A percentile compares a stretch with the other conserved stretches of the same genome.
phyloP scores from a whole-genome alignment of 2,113 vertebrate species.

The Platycercus adscitus region DNA sequence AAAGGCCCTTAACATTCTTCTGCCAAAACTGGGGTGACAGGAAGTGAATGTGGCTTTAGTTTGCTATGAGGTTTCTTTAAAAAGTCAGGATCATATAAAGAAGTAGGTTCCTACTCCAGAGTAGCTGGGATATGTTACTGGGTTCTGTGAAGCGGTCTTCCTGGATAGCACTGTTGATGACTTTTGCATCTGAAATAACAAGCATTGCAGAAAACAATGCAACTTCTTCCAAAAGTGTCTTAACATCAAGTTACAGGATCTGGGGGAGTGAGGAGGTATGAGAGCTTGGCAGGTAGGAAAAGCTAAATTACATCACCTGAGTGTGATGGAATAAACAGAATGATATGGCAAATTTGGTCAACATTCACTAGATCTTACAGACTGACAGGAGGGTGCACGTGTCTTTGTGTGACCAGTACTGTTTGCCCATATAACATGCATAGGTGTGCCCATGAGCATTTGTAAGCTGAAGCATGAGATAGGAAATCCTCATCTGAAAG shows the following conservation, averaged over 20 bases:
- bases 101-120: neutral
- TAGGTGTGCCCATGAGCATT: neutral
- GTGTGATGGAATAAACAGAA: neutral
- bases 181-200: neutral
- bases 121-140: neutral
- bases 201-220: neutral
- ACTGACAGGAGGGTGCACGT: neutral
- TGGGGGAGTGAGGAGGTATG: neutral
- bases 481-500: neutral
- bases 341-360: neutral
- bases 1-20: neutral
- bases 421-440: neutral
- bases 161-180: neutral
- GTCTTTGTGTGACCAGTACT: neutral
- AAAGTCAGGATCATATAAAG: neutral
- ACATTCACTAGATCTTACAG: neutral
- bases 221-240: neutral
- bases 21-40: neutral
- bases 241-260: neutral
- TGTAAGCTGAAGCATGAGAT: neutral
- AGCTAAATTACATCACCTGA: neutral
- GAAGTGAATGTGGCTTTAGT: neutral
- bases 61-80: neutral
- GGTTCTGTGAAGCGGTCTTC: neutral
- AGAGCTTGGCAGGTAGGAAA: neutral